Evolutionary conservation across 2,797 vertebrate genomes (phyloP).

Genomic region (Rallus crepitans): DNA sequence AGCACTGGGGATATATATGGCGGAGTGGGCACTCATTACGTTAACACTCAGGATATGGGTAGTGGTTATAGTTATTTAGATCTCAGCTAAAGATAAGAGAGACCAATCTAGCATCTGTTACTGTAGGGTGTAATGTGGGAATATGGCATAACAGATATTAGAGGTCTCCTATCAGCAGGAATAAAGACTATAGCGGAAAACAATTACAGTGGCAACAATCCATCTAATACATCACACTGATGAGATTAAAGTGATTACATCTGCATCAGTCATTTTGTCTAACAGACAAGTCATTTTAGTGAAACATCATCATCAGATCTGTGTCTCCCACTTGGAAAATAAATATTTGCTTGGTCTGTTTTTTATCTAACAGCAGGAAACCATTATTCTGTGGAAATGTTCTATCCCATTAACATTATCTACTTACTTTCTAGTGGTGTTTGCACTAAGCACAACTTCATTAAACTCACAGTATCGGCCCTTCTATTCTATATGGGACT

Average conservation of each 20-base stretch:
- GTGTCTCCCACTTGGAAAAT: slow-evolving; percentile 64
- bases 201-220: slow-evolving; percentile 52
- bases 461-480: slow-evolving; percentile 39
- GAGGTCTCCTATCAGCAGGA: slow-evolving; percentile 32
- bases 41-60: not conserved
- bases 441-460: slow-evolving; percentile 46
- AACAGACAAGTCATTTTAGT: slow-evolving; percentile 34
- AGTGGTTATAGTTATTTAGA: slow-evolving; percentile 20
- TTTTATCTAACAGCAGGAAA: slow-evolving; percentile 67
- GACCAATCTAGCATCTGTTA: slow-evolving; percentile 14
- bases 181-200: slow-evolving; percentile 36
- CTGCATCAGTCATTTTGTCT: slow-evolving; percentile 59
- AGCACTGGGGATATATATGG: not conserved
- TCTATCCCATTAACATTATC: slow-evolving; percentile 55
- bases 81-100: not conserved
- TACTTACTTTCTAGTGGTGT: slow-evolving; percentile 14
- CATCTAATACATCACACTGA: slow-evolving; percentile 45
- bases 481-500: not conserved
- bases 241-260: slow-evolving; percentile 68
- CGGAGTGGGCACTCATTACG: not conserved
- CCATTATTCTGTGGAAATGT: slow-evolving; percentile 49
- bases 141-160: not conserved
- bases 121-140: not conserved
- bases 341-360: slow-evolving; percentile 51
- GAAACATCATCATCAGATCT: slow-evolving; percentile 38